Evolutionary conservation across 2,113 vertebrate genomes (phyloP).

Genomic region (Tapirus terrestris): DNA sequence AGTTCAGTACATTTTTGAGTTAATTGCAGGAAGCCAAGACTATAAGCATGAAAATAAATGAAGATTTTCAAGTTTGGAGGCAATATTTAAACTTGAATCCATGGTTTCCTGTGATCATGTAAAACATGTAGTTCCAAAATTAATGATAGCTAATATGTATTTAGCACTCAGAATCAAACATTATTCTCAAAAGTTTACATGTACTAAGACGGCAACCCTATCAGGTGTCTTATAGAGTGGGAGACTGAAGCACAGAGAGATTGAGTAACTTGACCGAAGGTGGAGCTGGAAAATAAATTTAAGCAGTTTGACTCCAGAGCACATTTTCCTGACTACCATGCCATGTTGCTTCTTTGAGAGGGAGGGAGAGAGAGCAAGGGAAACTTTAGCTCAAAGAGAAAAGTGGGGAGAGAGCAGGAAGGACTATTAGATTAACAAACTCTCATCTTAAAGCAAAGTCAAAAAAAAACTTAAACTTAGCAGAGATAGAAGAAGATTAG

Average conservation of each 20-base stretch:
- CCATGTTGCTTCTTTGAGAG: not conserved
- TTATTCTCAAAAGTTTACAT: not conserved
- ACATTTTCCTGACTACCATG: not conserved
- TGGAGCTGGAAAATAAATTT: not conserved
- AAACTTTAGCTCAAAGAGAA: not conserved
- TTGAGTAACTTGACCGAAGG: not conserved
- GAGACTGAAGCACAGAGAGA: not conserved
- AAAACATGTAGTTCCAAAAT: not conserved
- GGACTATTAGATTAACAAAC: not conserved
- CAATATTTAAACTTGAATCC: not conserved
- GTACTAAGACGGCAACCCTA: not conserved
- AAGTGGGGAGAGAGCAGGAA: not conserved
- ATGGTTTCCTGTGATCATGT: not conserved
- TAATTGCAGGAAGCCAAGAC: not conserved
- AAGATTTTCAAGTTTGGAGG: not conserved
- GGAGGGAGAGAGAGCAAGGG: not conserved
- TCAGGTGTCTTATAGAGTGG: not conserved
- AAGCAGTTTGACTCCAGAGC: not conserved
- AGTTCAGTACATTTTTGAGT: not conserved
- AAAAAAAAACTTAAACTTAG: not conserved
- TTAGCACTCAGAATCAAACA: not conserved
- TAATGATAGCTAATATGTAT: not conserved
- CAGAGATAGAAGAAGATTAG: not conserved
- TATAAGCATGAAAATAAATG: not conserved
- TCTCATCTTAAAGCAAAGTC: not conserved